Evolutionary conservation across 2,888 invertebrate genomes (phyloP).

Genomic region (Caenorhabditis sp.): DNA sequence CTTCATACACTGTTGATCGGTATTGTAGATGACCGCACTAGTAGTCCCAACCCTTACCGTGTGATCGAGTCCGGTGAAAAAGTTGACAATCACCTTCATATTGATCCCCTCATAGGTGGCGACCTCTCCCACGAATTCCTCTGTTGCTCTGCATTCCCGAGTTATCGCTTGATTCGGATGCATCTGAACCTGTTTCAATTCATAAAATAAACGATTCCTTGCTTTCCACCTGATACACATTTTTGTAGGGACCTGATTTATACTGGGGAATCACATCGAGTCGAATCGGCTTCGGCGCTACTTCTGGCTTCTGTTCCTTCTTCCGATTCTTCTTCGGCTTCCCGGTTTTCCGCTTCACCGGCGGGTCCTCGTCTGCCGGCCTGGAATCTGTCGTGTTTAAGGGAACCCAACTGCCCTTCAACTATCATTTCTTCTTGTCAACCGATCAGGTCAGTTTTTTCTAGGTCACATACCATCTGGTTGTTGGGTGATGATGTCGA

Average conservation of each 20-base stretch:
- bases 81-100: conserved; percentile 62
- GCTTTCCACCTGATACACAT: conserved; percentile 60
- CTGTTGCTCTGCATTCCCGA: conserved; percentile 50
- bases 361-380: conserved; percentile 55
- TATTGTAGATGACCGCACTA: too few species aligned
- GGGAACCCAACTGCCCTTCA: conserved; percentile 55
- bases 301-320: conserved; percentile 37
- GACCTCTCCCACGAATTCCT: conserved; percentile 61
- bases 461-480: conserved; percentile 36
- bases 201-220: not conserved
- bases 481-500: conserved; percentile 32
- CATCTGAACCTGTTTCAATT: conserved; percentile 31
- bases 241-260: conserved; percentile 65
- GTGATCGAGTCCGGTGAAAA: conserved; percentile 50
- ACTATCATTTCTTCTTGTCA: conserved; percentile 54
- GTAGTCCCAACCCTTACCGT: not conserved
- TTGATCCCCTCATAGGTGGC: conserved; percentile 38
- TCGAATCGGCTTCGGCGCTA: conserved; percentile 52
- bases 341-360: conserved; percentile 30
- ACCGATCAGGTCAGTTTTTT: conserved; percentile 46
- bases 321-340: conserved; percentile 41
- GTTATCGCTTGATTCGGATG: conserved; percentile 68
- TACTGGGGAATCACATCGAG: conserved; percentile 56
- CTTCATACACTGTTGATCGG: too few species aligned
- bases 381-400: conserved; percentile 64